A percentile compares a stretch with the other conserved stretches of the same genome.
phyloP scores from a whole-genome alignment of 2,797 vertebrate species.

The Potorous gilbertii region DNA sequence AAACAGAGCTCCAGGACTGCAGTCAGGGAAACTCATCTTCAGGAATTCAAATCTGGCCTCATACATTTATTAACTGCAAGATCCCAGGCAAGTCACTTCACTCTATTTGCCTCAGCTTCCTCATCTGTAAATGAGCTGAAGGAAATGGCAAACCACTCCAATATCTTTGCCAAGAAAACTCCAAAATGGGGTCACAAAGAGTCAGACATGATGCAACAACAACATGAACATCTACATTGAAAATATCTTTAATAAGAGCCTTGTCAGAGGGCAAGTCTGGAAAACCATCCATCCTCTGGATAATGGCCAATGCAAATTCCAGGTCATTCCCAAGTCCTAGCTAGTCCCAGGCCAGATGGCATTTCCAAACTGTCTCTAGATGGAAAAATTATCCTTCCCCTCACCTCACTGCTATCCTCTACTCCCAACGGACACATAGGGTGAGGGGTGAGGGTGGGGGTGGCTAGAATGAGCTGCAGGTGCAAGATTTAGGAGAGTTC shows the following conservation, averaged over 20 bases:
- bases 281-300: background rate
- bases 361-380: background rate
- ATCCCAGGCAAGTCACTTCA: background rate
- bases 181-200: background rate
- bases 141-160: background rate
- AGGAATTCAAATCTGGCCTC: background rate
- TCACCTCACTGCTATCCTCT: background rate
- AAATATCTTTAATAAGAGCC: background rate
- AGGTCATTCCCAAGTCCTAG: background rate
- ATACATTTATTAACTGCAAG: background rate
- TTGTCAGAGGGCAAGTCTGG: background rate
- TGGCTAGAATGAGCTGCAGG: fast-evolving
- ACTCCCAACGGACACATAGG: background rate
- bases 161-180: background rate
- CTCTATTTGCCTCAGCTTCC: background rate
- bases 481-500: too few species aligned
- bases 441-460: too few species aligned
- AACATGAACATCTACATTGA: background rate
- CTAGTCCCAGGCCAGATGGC: background rate
- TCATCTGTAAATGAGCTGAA: background rate
- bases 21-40: background rate
- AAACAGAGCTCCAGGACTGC: background rate
- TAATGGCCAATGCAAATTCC: background rate
- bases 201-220: background rate
- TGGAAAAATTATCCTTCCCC: background rate